A percentile compares a stretch with the other conserved stretches of the same genome.
These are phyloP conservation scores for Sylvia borin DNA, from an alignment of 2,797 vertebrate species.

Conservation along the genomic window DNA sequence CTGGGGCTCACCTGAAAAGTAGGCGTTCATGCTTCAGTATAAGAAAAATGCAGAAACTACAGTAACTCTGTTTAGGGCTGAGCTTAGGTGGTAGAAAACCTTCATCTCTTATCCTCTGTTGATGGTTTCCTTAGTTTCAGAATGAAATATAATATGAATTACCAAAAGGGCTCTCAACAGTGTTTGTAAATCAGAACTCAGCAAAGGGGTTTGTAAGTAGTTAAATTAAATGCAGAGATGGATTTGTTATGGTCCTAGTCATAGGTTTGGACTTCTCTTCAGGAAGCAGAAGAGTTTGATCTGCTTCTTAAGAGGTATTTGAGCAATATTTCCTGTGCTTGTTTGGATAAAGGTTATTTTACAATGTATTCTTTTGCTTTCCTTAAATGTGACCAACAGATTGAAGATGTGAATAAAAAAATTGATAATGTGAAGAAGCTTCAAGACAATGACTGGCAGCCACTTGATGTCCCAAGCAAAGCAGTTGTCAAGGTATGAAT, in stretches of 20 bases:
- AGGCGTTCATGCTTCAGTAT: not conserved
- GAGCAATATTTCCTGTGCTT: not conserved
- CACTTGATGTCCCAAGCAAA: constrained; percentile 72
- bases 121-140: not conserved
- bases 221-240: not conserved
- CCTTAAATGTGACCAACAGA: constrained; percentile 66
- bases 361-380: not conserved
- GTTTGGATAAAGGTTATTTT: not conserved
- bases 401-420: constrained; percentile 89
- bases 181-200: not conserved
- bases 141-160: not conserved
- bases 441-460: constrained; percentile 84
- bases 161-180: not conserved
- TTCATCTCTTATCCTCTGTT: not conserved
- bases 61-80: not conserved
- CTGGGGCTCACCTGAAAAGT: not conserved
- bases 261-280: not conserved
- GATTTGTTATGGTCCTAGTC: not conserved
- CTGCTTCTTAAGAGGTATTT: not conserved
- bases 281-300: not conserved
- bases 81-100: not conserved
- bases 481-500: constrained; percentile 81
- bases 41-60: not conserved
- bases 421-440: constrained; percentile 85
- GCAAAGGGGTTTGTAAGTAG: not conserved